A percentile compares a stretch with the other conserved stretches of the same genome.
Evolutionary conservation across 2,797 vertebrate species (phyloP).

Genomic region (Phalanger gymnotis): DNA sequence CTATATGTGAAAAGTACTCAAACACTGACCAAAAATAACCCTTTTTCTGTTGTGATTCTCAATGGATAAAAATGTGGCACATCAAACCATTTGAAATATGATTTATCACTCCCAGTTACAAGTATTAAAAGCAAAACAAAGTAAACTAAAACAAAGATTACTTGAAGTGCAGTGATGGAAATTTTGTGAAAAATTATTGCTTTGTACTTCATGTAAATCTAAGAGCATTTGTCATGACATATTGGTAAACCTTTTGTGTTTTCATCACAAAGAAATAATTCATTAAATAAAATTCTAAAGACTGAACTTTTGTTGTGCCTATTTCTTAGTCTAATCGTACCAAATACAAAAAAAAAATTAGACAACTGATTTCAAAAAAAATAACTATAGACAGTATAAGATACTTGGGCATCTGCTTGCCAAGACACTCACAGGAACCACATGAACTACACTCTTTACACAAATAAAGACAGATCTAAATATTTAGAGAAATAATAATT

Average conservation of each 20-base stretch:
- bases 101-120: conserved; percentile 24
- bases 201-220: neutral
- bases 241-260: conserved; percentile 40
- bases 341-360: conserved; percentile 44
- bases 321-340: conserved; percentile 33
- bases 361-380: neutral
- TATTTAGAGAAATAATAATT: neutral
- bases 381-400: neutral
- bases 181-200: neutral
- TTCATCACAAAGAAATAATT: conserved; percentile 46
- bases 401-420: neutral
- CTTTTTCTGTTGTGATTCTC: neutral
- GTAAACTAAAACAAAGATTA: neutral
- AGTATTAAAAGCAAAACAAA: neutral
- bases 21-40: conserved; percentile 50
- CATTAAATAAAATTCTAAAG: conserved; percentile 53
- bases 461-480: neutral
- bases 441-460: neutral
- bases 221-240: neutral
- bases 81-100: conserved; percentile 5
- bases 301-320: conserved; percentile 40
- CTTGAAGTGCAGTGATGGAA: neutral
- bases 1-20: conserved; percentile 29
- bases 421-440: neutral
- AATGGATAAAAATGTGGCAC: neutral